These are phyloP conservation scores for Gymnocheta viridis DNA, from an alignment of 2,888 invertebrate species.

Conservation along the genomic window DNA sequence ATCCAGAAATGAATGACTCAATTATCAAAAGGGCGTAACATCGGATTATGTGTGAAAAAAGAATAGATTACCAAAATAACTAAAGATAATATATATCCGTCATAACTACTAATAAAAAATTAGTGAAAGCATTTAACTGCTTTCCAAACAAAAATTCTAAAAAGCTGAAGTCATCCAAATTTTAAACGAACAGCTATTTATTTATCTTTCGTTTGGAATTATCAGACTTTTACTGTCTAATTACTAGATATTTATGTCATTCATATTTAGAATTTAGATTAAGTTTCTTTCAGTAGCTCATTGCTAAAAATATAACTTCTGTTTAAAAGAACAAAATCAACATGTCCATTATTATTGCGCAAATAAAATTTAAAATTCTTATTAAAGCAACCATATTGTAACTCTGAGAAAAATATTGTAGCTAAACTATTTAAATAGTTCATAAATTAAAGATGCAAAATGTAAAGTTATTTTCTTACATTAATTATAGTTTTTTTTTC, in stretches of 20 bases:
- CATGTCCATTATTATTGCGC: background rate
- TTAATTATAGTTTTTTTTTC: constrained; percentile 10
- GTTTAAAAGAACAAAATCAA: background rate
- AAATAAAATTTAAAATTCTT: background rate
- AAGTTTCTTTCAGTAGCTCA: background rate
- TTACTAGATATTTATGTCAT: background rate
- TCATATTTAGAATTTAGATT: background rate
- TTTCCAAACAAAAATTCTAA: too few relatives aligned
- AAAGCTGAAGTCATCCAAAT: background rate
- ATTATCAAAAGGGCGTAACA: constrained; percentile 22
- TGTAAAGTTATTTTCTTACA: too few relatives aligned
- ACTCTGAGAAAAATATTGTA: background rate
- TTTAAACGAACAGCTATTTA: background rate
- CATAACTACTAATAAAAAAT: too few relatives aligned
- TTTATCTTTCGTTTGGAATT: background rate
- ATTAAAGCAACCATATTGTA: background rate
- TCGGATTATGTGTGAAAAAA: background rate
- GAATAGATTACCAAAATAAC: background rate
- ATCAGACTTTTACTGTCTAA: background rate
- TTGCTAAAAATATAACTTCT: background rate
- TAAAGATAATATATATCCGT: background rate
- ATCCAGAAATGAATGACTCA: constrained; percentile 12
- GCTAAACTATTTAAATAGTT: background rate
- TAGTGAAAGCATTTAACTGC: too few relatives aligned
- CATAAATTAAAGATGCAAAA: background rate